Evolutionary conservation across 2,888 invertebrate genomes (phyloP).

Genomic region (Lycocerus yunnanus): DNA sequence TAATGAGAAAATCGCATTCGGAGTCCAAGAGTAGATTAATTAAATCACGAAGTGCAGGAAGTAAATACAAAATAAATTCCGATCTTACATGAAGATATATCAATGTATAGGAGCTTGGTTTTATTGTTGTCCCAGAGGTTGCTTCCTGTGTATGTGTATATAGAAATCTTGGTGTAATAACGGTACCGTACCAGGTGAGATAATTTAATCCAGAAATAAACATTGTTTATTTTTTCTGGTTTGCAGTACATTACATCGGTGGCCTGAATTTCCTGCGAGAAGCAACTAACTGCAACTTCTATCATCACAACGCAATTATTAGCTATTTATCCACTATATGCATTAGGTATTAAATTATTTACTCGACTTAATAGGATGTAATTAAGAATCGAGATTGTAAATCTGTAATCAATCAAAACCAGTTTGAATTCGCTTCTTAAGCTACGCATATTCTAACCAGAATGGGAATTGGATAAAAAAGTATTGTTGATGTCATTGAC

Average conservation of each 20-base stretch:
- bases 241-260: background rate
- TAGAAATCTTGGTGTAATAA: background rate
- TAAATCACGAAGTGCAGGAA: slow-evolving; percentile 15
- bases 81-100: slow-evolving; percentile 18
- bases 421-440: slow-evolving; percentile 7
- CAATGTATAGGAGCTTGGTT: slow-evolving; percentile 6
- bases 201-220: slow-evolving; percentile 7
- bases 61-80: slow-evolving; percentile 12
- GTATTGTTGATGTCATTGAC: background rate
- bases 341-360: slow-evolving; percentile 1
- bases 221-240: background rate
- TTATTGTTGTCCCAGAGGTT: slow-evolving; percentile 23
- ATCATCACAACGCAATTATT: slow-evolving; percentile 10
- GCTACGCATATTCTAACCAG: background rate
- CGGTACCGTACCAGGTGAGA: slow-evolving; percentile 13
- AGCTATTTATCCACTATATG: slow-evolving; percentile 4
- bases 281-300: slow-evolving; percentile 9
- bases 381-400: slow-evolving; percentile 10
- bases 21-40: background rate
- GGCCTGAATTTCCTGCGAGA: slow-evolving; percentile 10
- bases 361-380: slow-evolving; percentile 13
- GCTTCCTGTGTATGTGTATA: slow-evolving; percentile 12
- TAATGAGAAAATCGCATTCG: background rate
- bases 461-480: background rate
- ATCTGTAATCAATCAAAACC: slow-evolving; percentile 15